A percentile compares a stretch with the other conserved stretches of the same genome.
phyloP scores from a whole-genome alignment of 2,113 vertebrate species.

The Uropsilus gracilis region DNA sequence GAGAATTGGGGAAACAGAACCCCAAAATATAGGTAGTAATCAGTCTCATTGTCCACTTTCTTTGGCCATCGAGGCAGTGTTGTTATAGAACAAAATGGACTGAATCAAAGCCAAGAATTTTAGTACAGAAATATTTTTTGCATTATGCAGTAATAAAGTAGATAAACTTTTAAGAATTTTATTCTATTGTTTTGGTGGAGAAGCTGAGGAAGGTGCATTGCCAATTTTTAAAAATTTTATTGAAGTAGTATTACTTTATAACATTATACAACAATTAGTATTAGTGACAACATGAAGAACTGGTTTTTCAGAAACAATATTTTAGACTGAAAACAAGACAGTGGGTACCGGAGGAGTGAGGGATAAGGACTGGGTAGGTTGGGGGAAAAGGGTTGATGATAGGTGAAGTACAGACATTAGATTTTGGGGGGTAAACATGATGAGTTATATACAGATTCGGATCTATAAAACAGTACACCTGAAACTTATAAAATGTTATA shows the following conservation, averaged over 20 bases:
- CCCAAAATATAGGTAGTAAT: neutral
- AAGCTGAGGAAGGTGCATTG: neutral
- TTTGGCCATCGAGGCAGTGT: neutral
- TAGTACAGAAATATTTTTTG: neutral
- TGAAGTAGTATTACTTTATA: neutral
- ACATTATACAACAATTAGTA: neutral
- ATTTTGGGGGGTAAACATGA: neutral
- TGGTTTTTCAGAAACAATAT: neutral
- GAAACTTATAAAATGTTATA: no score
- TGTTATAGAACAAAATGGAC: neutral
- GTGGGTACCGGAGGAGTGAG: neutral
- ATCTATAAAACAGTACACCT: neutral
- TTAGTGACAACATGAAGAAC: neutral
- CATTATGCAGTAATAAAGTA: neutral
- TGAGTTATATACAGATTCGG: neutral
- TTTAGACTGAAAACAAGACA: neutral
- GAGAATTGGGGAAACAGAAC: conserved; percentile 11
- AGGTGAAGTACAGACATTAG: neutral
- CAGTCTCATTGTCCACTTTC: neutral
- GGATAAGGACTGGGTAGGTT: neutral
- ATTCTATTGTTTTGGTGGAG: neutral
- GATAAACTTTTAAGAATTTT: neutral
- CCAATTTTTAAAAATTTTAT: neutral
- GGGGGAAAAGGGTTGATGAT: neutral
- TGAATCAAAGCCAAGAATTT: neutral